These are phyloP conservation scores for Gambelia wislizenii DNA, from an alignment of 2,797 vertebrate genomes.

Conservation along the genomic window DNA sequence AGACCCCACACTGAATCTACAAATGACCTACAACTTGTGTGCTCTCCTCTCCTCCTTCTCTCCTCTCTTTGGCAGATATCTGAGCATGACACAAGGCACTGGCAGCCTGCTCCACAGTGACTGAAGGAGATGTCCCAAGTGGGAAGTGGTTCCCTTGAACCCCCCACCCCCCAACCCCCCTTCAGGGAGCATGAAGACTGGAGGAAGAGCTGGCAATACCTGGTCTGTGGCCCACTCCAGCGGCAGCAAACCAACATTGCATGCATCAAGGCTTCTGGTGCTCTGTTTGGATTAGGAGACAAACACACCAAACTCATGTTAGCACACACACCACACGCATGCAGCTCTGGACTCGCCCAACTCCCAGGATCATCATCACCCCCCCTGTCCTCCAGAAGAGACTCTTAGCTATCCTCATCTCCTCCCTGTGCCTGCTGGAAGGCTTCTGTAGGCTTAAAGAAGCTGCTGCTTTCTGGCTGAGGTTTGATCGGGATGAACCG, in stretches of 20 bases:
- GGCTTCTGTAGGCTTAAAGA: not conserved
- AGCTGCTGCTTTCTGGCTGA: not conserved
- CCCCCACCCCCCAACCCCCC: not conserved
- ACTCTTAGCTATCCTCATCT: not conserved
- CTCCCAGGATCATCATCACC: not conserved
- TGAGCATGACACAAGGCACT: not conserved
- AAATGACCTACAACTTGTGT: too few species aligned
- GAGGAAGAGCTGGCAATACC: constrained; percentile 81
- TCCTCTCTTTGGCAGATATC: not conserved
- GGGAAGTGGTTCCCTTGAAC: not conserved
- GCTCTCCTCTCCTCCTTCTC: not conserved
- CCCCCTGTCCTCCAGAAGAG: not conserved
- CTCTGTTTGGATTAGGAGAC: constrained; percentile 96
- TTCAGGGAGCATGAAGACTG: not conserved
- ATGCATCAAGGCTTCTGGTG: constrained; percentile 98
- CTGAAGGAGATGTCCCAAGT: not conserved
- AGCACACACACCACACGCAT: constrained; percentile 76
- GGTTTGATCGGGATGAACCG: too few species aligned
- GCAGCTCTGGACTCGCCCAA: constrained; percentile 32
- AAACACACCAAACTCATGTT: constrained; percentile 84
- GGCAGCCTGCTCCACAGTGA: not conserved
- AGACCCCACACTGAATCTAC: not conserved
- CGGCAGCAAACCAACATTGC: constrained; percentile 91
- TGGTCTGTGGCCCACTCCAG: constrained; percentile 97
- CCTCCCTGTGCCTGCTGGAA: not conserved